These are phyloP conservation scores for Gephyroberyx darwinii DNA, from an alignment of 2,797 vertebrate species.

Conservation along the genomic window DNA sequence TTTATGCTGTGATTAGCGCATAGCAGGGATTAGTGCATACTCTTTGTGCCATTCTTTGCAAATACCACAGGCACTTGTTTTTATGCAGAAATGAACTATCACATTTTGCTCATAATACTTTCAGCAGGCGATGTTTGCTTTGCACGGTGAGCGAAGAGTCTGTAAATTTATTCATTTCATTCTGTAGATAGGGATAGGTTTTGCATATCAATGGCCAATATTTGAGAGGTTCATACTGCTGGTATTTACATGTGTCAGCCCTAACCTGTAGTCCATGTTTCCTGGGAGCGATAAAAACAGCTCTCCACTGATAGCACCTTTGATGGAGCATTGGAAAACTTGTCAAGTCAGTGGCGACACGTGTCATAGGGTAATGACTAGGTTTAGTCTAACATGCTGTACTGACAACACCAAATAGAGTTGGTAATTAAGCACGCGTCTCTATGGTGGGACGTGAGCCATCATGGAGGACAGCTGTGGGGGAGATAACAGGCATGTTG, in stretches of 20 bases:
- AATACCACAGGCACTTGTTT: conserved; percentile 9
- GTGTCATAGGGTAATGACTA: conserved; percentile 76
- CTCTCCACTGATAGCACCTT: conserved; percentile 74
- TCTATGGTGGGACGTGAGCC: conserved; percentile 73
- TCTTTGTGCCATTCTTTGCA: background rate
- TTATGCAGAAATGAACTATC: conserved; percentile 9
- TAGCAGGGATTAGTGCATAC: background rate
- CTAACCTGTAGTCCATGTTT: conserved; percentile 40
- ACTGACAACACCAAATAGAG: conserved; percentile 79
- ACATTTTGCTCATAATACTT: conserved; percentile 13
- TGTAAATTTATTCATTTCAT: conserved; percentile 62
- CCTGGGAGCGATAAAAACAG: conserved; percentile 65
- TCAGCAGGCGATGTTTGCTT: conserved; percentile 11
- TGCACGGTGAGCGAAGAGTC: conserved; percentile 47
- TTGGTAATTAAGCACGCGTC: conserved; percentile 79
- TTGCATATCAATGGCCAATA: conserved; percentile 74
- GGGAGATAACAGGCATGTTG: conserved; percentile 80
- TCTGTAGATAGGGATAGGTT: conserved; percentile 57
- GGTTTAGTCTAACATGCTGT: conserved; percentile 73
- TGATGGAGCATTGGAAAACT: conserved; percentile 69
- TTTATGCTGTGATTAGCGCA: background rate
- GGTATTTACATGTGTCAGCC: conserved; percentile 70
- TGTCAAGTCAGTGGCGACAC: conserved; percentile 70
- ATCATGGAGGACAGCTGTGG: conserved; percentile 81
- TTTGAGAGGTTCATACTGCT: conserved; percentile 57